Evolutionary conservation across 2,113 vertebrate species (phyloP).

Genomic region (Heterotis niloticus): DNA sequence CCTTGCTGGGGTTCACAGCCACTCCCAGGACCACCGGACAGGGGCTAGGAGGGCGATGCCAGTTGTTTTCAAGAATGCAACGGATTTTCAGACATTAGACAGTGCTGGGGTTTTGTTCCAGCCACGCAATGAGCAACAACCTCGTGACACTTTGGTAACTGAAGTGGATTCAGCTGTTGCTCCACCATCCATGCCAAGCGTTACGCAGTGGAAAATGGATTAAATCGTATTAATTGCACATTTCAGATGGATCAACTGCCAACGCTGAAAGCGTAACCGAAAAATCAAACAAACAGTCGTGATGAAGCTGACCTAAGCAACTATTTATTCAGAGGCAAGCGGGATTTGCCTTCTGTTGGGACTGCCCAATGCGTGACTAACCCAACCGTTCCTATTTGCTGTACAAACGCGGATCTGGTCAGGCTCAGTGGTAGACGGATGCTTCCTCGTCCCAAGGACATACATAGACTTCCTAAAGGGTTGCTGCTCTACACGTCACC

Average conservation of each 20-base stretch:
- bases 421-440: background rate
- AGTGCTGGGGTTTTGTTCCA: too few species aligned
- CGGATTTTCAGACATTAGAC: too few species aligned
- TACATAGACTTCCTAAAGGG: background rate
- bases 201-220: constrained; percentile 6
- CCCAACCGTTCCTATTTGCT: background rate
- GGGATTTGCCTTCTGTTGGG: background rate
- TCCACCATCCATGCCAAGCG: background rate
- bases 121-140: too few species aligned
- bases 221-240: constrained; percentile 12
- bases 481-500: background rate
- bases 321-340: constrained; percentile 14
- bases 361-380: background rate
- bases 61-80: too few species aligned
- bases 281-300: background rate
- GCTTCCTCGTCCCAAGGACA: background rate
- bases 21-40: too few species aligned
- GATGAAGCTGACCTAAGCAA: constrained; percentile 5
- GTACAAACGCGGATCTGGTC: background rate
- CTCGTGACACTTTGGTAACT: background rate
- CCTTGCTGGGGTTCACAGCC: too few species aligned
- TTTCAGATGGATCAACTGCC: constrained; percentile 1
- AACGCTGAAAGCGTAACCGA: background rate
- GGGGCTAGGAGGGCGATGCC: too few species aligned
- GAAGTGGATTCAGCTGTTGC: background rate